Conservation (phyloP, 2,797 vertebrate genomes). For the Toxotes lorentzi region DNA sequence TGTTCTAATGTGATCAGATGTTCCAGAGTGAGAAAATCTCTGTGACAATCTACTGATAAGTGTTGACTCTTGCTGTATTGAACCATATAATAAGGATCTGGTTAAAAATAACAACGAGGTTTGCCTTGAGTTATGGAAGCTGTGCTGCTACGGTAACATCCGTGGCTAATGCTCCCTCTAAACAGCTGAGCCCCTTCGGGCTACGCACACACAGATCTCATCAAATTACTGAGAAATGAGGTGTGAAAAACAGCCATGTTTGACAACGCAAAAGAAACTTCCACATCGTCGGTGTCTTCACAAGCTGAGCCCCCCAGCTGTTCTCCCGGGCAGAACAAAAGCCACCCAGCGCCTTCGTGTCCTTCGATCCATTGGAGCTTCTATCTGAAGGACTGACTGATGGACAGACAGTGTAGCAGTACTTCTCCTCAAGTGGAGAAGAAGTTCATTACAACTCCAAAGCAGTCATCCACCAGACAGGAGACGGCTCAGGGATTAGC, state of each 20-base stretch:
- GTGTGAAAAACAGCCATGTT: constrained; percentile 51
- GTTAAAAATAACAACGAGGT: constrained; percentile 16
- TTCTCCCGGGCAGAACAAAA: constrained; percentile 40
- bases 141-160: constrained; percentile 43
- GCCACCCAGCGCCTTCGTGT: constrained; percentile 2
- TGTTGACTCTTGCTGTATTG: neutral
- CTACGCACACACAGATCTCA: constrained; percentile 45
- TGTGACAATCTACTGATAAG: neutral
- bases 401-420: constrained; percentile 36
- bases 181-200: constrained; percentile 63
- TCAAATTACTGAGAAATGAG: constrained; percentile 61
- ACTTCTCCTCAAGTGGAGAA: constrained; percentile 9
- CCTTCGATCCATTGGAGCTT: constrained; percentile 23
- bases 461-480: constrained; percentile 30
- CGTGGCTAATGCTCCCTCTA: constrained; percentile 29
- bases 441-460: constrained; percentile 47
- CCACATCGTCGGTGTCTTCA: constrained; percentile 23
- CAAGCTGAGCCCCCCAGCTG: constrained; percentile 27
- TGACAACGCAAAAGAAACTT: constrained; percentile 51
- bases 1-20: too few species aligned
- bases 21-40: too few species aligned
- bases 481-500: constrained; percentile 38
- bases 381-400: neutral
- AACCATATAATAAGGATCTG: constrained; percentile 16
- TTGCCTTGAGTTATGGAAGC: constrained; percentile 13